A percentile compares a stretch with the other conserved stretches of the same genome.
Evolutionary conservation across 2,888 invertebrate species (phyloP).

Genomic region (Xestia xanthographa): DNA sequence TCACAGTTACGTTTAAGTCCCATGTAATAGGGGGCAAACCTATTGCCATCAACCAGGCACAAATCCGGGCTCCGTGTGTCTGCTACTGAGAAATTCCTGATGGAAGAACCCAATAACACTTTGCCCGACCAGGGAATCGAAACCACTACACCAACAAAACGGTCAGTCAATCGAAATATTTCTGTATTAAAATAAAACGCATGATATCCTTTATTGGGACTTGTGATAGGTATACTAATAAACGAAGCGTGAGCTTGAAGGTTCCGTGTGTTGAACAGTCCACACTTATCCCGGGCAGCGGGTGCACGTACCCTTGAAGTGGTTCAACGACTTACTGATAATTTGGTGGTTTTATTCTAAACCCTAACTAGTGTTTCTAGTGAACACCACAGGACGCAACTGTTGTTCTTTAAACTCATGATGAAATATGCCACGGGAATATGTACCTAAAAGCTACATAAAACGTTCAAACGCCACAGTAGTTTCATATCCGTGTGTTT

Average conservation of each 20-base stretch:
- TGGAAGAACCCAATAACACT: background rate
- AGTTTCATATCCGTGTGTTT: constrained; percentile 9
- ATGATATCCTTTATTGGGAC: background rate
- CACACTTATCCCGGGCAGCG: too few relatives aligned
- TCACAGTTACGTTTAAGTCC: too few relatives aligned
- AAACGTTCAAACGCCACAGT: constrained; percentile 12
- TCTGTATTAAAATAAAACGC: background rate
- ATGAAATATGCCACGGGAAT: constrained; percentile 23
- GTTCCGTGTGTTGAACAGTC: too few relatives aligned
- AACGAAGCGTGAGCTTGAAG: too few relatives aligned
- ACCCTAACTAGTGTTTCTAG: too few relatives aligned
- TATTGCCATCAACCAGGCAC: background rate
- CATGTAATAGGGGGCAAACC: background rate
- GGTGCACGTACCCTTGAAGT: too few relatives aligned
- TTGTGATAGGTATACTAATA: too few relatives aligned
- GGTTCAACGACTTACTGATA: too few relatives aligned
- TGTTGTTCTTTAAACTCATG: constrained; percentile 5
- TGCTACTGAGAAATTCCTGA: background rate
- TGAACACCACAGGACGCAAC: too few relatives aligned
- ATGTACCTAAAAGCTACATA: constrained; percentile 16
- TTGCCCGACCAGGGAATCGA: background rate
- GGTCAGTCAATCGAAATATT: background rate
- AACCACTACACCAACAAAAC: background rate
- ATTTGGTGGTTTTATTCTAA: too few relatives aligned
- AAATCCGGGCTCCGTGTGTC: background rate